phyloP scores from a whole-genome alignment of 2,888 invertebrate species.

The Calameuta idolon region DNA sequence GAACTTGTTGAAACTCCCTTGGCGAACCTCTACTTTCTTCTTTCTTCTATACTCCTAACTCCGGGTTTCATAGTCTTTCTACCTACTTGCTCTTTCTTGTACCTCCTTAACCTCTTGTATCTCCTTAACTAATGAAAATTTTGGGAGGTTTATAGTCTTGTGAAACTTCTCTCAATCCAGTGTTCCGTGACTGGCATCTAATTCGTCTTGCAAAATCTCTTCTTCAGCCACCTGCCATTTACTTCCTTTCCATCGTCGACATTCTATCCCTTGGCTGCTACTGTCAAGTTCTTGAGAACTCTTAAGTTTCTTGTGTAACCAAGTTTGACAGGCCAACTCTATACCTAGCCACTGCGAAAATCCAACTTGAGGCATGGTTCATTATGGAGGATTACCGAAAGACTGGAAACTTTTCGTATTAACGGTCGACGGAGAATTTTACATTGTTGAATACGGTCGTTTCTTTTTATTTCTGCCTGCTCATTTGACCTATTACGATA shows the following conservation, averaged over 20 bases:
- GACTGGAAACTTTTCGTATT: neutral
- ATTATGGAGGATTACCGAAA: neutral
- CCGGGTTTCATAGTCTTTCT: neutral
- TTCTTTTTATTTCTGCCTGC: neutral
- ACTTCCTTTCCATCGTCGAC: neutral
- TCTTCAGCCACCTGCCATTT: neutral
- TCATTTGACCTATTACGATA: neutral
- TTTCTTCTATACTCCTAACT: neutral
- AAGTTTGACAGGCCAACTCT: neutral
- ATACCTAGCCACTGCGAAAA: neutral
- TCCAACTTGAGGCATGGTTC: neutral
- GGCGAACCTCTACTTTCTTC: neutral
- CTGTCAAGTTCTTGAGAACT: neutral
- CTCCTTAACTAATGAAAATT: neutral
- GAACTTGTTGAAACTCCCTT: conserved; percentile 30
- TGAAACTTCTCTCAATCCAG: neutral
- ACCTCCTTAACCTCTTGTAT: neutral
- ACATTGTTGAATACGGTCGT: neutral
- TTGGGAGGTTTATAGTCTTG: neutral
- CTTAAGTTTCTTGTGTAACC: neutral
- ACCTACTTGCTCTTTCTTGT: neutral
- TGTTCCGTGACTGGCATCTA: neutral
- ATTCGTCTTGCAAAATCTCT: neutral
- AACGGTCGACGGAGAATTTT: neutral
- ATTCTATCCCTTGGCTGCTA: neutral